Conservation (phyloP, 2,888 invertebrate species). For the Conomelus anceps region DNA sequence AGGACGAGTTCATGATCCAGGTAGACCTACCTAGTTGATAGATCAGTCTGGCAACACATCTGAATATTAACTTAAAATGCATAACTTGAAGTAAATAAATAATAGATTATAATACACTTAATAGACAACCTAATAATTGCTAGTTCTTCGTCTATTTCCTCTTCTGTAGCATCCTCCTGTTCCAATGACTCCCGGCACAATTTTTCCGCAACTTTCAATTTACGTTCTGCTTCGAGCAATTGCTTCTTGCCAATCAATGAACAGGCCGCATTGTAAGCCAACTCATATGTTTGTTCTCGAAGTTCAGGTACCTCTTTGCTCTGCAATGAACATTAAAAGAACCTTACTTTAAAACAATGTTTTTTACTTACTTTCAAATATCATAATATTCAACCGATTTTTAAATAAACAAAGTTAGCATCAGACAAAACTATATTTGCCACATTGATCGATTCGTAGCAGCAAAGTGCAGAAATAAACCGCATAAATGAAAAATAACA, state of each 20-base stretch:
- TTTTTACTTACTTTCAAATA: too few species aligned
- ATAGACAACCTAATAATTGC: conserved; percentile 67
- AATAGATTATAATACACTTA: not conserved
- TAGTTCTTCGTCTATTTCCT: conserved; percentile 90
- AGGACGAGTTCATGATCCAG: too few species aligned
- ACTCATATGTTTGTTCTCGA: conserved; percentile 75
- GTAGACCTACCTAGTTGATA: too few species aligned
- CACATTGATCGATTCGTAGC: too few species aligned
- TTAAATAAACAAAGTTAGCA: too few species aligned
- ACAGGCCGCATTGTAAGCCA: conserved; percentile 87
- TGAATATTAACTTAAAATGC: too few species aligned
- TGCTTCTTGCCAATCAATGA: conserved; percentile 64
- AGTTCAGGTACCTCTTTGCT: conserved; percentile 49
- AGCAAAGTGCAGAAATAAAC: too few species aligned
- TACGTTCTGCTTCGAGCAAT: conserved; percentile 69
- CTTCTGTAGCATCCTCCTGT: conserved; percentile 85
- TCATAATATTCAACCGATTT: too few species aligned
- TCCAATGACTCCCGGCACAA: conserved; percentile 75
- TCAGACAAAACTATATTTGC: too few species aligned
- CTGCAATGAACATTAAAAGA: conserved; percentile 37
- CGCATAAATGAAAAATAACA: too few species aligned
- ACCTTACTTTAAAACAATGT: not conserved
- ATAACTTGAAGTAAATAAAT: too few species aligned
- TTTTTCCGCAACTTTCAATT: conserved; percentile 75
- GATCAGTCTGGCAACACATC: too few species aligned